Evolutionary conservation across 2,113 vertebrate species (phyloP), one percentile per base, ranked within the genome.

Genomic region (Corydoras maculifer): DNA sequence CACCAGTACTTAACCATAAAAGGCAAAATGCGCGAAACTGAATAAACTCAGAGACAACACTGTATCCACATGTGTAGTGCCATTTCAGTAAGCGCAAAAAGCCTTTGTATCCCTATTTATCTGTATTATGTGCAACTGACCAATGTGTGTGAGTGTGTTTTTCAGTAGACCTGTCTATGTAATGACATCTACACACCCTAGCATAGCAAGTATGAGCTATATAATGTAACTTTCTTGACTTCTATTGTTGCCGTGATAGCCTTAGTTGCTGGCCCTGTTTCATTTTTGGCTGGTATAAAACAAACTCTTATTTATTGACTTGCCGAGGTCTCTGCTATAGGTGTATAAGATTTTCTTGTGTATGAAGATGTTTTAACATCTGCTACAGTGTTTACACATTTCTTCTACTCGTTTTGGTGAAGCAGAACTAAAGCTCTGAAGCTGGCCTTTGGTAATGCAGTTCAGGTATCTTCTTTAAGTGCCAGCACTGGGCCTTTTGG

Each of bases 191-290:
- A 68, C 64, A 59, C 82, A 79, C 80, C 84, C 82, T 82, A 61
- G 82, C 80, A 78, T 80, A 83, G 85, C 13, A 32, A 80, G 77
- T 80, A 79, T 77, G 74, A 80, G 84, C 82, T 82, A 82, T 80
- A 83, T 82, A 78, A 82, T 80, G 80, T 79, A 81, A 78, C 87
- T 84, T 84, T 86, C 81, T 62, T 70, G 63, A 72, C 49, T 67
- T 77, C 66, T 71, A n/a, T 31, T 62, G 49, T 80, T 70, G 50
- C 69, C 72, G 62, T 85, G 68, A 78, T 75, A 75, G 72, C 80
- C 77, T 72, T 83, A 84, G 83, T 30, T 48, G 9, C n/a, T 63
- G 49, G 5, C 18, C 13, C 61, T 64, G 53, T 9, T 71, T 72
- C 54, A 58, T 64, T 43, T 7, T 31, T 43, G 9, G 25, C 18